phyloP scores from a whole-genome alignment of 2,113 vertebrate species.

The Ceuthmochares aereus region DNA sequence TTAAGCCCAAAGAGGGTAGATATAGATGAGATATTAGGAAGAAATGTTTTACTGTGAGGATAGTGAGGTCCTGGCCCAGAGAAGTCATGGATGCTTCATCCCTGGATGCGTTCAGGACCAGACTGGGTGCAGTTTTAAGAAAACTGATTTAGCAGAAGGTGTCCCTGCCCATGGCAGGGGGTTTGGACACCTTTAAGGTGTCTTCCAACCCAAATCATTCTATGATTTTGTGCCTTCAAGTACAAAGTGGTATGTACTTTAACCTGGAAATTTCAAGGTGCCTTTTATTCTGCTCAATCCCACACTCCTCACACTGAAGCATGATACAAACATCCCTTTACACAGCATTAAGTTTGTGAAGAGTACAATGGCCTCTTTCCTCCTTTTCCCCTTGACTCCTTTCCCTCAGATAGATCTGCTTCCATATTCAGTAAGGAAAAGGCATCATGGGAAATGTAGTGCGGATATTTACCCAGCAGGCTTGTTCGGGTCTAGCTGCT shows the following conservation, averaged over 20 bases:
- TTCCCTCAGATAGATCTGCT: rapidly evolving
- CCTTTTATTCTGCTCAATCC: not conserved
- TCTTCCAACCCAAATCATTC: too few relatives aligned
- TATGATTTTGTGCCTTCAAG: not conserved
- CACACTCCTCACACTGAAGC: not conserved
- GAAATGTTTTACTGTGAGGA: too few relatives aligned
- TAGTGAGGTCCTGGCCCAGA: too few relatives aligned
- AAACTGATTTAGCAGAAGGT: too few relatives aligned
- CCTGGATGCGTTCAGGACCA: too few relatives aligned
- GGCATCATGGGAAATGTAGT: slow-evolving; percentile 74
- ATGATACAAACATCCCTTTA: not conserved
- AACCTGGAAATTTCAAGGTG: not conserved
- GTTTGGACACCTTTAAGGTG: too few relatives aligned
- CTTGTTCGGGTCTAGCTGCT: rapidly evolving
- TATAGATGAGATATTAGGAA: too few relatives aligned
- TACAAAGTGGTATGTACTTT: not conserved
- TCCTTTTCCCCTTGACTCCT: too few relatives aligned
- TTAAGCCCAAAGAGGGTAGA: too few relatives aligned
- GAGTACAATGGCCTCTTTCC: not conserved
- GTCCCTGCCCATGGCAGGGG: too few relatives aligned
- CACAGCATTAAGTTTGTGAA: not conserved
- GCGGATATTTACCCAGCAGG: not conserved
- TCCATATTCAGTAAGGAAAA: rapidly evolving
- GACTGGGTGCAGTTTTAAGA: too few relatives aligned
- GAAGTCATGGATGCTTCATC: too few relatives aligned